Conservation (phyloP, 1,140 invertebrate genomes). For the Eulimnadia texana region DNA sequence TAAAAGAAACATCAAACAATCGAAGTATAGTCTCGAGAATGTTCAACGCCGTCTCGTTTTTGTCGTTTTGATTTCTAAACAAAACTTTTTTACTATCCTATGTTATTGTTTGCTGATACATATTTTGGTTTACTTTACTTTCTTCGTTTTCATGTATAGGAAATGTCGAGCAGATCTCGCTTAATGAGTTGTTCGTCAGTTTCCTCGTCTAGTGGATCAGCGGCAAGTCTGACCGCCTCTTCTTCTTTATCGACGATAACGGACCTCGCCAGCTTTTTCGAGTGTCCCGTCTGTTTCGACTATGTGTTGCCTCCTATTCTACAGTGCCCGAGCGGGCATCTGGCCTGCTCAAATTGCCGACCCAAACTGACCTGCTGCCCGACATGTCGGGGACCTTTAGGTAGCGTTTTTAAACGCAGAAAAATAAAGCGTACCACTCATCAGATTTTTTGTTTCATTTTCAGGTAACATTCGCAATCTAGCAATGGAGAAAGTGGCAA, state of each 20-base stretch:
- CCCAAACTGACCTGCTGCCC: conserved; percentile 94
- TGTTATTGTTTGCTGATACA: no score
- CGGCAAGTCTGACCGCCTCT: not conserved
- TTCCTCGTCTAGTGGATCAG: not conserved
- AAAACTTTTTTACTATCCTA: no score
- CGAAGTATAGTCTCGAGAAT: no score
- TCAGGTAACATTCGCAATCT: conserved; percentile 91
- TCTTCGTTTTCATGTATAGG: no score
- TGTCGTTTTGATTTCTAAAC: no score
- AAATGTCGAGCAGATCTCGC: not conserved
- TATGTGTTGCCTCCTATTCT: conserved; percentile 90
- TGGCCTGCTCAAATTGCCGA: conserved; percentile 79
- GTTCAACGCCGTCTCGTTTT: no score
- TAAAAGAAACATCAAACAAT: no score
- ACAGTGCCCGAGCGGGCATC: conserved; percentile 62
- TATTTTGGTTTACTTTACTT: no score
- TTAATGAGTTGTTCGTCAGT: not conserved
- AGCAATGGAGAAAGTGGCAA: conserved; percentile 98
- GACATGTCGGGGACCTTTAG: conserved; percentile 87
- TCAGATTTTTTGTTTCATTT: conserved; percentile 18
- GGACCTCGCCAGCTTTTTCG: conserved; percentile 88
- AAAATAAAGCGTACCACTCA: conserved; percentile 2
- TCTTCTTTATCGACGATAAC: conserved; percentile 23
- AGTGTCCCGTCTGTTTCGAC: conserved; percentile 99
- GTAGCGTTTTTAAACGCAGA: no score